These are phyloP conservation scores for Zaprionus capensis DNA, from an alignment of 1,140 invertebrate genomes.

Conservation along the genomic window DNA sequence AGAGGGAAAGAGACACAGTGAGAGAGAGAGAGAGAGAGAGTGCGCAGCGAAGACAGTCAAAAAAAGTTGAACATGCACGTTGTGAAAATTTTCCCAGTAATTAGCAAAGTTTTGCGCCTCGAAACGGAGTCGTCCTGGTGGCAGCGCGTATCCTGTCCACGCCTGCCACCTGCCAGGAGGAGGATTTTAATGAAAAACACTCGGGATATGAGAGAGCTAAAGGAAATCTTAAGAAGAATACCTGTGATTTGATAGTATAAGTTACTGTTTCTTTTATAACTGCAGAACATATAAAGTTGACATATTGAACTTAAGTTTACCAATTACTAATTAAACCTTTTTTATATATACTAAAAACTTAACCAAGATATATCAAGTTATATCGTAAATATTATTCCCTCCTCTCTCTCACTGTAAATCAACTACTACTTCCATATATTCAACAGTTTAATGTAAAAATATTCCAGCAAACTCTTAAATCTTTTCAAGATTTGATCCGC, in stretches of 20 bases:
- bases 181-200: slow-evolving; percentile 57
- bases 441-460: background rate
- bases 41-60: slow-evolving; percentile 11
- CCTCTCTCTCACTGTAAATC: no score
- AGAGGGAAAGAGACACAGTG: slow-evolving; percentile 1
- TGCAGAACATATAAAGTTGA: no score
- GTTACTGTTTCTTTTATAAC: no score
- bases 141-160: slow-evolving; percentile 33
- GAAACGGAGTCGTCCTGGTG: slow-evolving; percentile 67
- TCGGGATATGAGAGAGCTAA: background rate
- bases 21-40: slow-evolving; percentile 27
- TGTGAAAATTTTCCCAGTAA: slow-evolving; percentile 80
- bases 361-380: no score
- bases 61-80: slow-evolving; percentile 62
- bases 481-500: background rate
- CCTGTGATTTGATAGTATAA: no score
- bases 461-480: background rate
- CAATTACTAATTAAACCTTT: no score
- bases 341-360: no score
- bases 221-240: background rate
- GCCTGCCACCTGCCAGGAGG: slow-evolving; percentile 22
- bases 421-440: no score
- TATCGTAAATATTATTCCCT: no score
- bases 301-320: no score
- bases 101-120: slow-evolving; percentile 79